phyloP scores from a whole-genome alignment of 2,888 invertebrate genomes.

The Eustalomyia histrio region DNA sequence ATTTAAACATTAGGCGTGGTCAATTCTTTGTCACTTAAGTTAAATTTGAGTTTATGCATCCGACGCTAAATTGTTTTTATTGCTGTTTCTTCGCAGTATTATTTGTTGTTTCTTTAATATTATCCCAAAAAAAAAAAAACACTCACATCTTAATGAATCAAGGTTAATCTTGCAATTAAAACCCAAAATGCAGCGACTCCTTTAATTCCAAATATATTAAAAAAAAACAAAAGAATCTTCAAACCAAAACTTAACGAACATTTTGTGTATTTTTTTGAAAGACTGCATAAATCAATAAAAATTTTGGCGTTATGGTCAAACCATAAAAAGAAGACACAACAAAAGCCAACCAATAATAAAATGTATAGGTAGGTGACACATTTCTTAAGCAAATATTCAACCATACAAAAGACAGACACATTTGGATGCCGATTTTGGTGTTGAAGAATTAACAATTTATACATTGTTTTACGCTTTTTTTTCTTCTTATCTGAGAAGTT shows the following conservation, averaged over 20 bases:
- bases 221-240: background rate
- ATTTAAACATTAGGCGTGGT: conserved; percentile 38
- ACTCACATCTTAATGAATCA: conserved; percentile 63
- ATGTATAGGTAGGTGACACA: conserved; percentile 22
- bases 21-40: conserved; percentile 47
- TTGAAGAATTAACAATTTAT: conserved; percentile 30
- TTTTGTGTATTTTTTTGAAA: conserved; percentile 41
- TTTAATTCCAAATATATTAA: conserved; percentile 53
- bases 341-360: conserved; percentile 21
- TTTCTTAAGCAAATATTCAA: conserved; percentile 4
- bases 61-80: conserved; percentile 11
- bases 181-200: conserved; percentile 61
- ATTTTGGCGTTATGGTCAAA: conserved; percentile 62
- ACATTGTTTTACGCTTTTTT: background rate
- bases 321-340: conserved; percentile 55
- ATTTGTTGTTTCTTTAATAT: conserved; percentile 18
- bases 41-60: conserved; percentile 3
- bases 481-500: conserved; percentile 37
- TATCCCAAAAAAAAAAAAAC: conserved; percentile 39
- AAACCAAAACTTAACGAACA: conserved; percentile 15
- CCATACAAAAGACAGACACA: background rate
- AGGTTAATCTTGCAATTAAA: conserved; percentile 65
- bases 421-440: background rate
- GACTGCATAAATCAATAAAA: conserved; percentile 65
- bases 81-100: background rate